Evolutionary conservation across 1,140 invertebrate genomes (phyloP).

Genomic region (Dreissena polymorpha): DNA sequence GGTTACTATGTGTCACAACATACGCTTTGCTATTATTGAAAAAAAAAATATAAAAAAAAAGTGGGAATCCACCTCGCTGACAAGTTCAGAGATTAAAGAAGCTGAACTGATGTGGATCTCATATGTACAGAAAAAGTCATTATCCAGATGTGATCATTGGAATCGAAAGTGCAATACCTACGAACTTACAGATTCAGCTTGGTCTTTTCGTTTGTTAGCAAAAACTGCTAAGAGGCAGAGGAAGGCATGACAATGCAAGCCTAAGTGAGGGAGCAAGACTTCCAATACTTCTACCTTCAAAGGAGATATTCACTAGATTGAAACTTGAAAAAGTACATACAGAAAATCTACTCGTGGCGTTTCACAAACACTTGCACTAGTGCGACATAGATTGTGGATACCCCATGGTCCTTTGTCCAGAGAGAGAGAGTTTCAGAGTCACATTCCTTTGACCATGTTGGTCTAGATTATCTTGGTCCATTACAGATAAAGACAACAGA

Average conservation of each 20-base stretch:
- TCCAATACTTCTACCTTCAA: slow-evolving; percentile 1
- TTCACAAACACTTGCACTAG: slow-evolving; percentile 13
- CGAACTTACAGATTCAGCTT: too few relatives aligned
- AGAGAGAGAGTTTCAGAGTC: slow-evolving; percentile 1
- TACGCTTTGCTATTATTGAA: too few relatives aligned
- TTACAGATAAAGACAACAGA: not conserved
- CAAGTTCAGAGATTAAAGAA: too few relatives aligned
- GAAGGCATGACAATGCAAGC: slow-evolving; percentile 4
- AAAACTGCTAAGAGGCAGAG: slow-evolving; percentile 1
- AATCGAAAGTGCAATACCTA: too few relatives aligned
- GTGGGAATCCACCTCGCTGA: too few relatives aligned
- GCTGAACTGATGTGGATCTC: too few relatives aligned
- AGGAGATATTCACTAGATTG: slow-evolving; percentile 17
- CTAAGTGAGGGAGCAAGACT: not conserved
- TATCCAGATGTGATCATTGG: too few relatives aligned
- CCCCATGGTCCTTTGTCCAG: slow-evolving; percentile 10
- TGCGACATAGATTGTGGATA: slow-evolving; percentile 38
- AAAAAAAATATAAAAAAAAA: too few relatives aligned
- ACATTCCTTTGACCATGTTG: not conserved
- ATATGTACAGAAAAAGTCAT: too few relatives aligned
- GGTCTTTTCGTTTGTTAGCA: too few relatives aligned
- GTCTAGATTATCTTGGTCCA: slow-evolving; percentile 23
- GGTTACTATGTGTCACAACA: too few relatives aligned
- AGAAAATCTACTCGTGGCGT: slow-evolving; percentile 12
- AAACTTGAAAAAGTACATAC: slow-evolving; percentile 7